phyloP scores from a whole-genome alignment of 2,797 vertebrate genomes.

The Cottoperca gobio region DNA sequence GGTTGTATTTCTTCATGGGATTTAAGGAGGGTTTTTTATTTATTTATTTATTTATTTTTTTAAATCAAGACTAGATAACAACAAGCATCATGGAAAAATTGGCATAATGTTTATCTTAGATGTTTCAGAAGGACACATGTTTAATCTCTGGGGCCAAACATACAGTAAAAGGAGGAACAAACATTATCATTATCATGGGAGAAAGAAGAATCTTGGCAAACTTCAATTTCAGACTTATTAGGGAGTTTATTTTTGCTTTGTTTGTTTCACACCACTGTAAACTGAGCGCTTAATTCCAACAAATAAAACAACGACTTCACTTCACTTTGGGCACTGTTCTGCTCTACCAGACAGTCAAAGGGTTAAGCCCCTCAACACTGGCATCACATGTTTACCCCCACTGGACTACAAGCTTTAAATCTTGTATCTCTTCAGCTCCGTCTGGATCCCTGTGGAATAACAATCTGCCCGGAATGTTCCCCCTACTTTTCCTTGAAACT shows the following conservation, averaged over 20 bases:
- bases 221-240: too few species aligned
- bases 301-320: neutral
- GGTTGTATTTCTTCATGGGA: neutral
- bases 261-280: neutral
- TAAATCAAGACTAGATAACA: neutral
- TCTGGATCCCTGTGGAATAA: conserved; percentile 22
- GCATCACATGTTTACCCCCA: conserved; percentile 11
- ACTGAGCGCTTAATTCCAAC: neutral
- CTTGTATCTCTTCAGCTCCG: conserved; percentile 10
- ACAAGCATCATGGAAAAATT: neutral
- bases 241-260: too few species aligned
- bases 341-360: neutral
- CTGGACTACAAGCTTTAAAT: conserved; percentile 38
- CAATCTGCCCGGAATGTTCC: conserved; percentile 2
- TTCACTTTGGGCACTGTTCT: neutral
- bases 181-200: neutral
- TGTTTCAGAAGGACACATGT: neutral
- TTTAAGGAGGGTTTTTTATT: neutral
- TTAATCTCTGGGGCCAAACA: neutral
- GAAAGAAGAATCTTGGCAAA: neutral
- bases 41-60: too few species aligned
- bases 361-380: conserved; percentile 15
- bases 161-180: neutral
- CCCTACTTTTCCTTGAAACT: neutral
- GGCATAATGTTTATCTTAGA: neutral